Percentiles rank a stretch among this genome's conserved stretches.
phyloP scores from a whole-genome alignment of 2,888 invertebrate genomes.

The Abscondita cerata region DNA sequence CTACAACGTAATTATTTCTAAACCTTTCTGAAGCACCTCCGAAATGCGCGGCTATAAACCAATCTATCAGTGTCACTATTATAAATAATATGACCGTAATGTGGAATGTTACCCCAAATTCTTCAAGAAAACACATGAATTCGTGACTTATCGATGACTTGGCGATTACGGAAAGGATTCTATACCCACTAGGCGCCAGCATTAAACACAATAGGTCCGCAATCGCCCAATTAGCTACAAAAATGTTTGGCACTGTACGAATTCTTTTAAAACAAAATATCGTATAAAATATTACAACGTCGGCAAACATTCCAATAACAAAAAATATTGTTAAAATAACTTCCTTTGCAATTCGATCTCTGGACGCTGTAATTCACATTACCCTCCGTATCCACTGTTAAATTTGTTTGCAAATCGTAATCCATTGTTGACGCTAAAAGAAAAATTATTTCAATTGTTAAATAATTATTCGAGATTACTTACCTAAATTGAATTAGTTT shows the following conservation, averaged over 20 bases:
- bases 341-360: neutral
- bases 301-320: constrained; percentile 16
- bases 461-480: no score
- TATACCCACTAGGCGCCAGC: constrained; percentile 9
- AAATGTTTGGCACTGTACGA: constrained; percentile 17
- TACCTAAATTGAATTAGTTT: no score
- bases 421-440: neutral
- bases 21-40: constrained; percentile 1
- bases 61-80: neutral
- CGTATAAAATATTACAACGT: constrained; percentile 13
- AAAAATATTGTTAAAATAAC: constrained; percentile 11
- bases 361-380: neutral
- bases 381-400: neutral
- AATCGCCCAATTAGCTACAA: constrained; percentile 28
- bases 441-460: no score
- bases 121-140: constrained; percentile 6
- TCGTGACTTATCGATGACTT: neutral
- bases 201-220: constrained; percentile 17
- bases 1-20: neutral
- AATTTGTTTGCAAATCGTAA: constrained; percentile 10
- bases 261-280: constrained; percentile 19
- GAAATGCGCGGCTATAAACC: constrained; percentile 11
- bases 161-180: constrained; percentile 12
- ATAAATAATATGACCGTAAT: constrained; percentile 8
- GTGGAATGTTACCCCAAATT: constrained; percentile 5